Evolutionary conservation across 2,113 vertebrate species (phyloP).

Genomic region (Caretta caretta): DNA sequence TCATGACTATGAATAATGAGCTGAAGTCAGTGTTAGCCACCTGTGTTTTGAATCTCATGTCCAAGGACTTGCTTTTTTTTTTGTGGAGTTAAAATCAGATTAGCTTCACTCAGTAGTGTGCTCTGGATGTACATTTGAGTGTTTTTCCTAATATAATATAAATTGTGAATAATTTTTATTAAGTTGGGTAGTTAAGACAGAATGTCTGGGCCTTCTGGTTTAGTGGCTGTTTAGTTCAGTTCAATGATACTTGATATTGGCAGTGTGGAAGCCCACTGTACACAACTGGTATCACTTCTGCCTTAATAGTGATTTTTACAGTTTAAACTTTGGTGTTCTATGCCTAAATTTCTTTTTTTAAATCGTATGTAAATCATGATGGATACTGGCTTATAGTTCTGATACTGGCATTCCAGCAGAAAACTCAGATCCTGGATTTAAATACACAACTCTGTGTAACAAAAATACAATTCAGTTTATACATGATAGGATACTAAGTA

Average conservation of each 20-base stretch:
- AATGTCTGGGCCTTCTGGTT: not conserved
- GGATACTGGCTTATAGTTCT: not conserved
- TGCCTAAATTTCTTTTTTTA: not conserved
- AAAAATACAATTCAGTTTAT: not conserved
- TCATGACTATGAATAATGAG: not conserved
- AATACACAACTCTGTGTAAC: not conserved
- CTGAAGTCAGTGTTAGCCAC: not conserved
- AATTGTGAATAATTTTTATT: not conserved
- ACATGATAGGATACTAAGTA: not conserved
- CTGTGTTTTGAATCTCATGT: not conserved
- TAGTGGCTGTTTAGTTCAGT: not conserved
- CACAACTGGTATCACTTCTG: not conserved
- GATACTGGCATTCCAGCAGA: not conserved
- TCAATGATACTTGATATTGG: not conserved
- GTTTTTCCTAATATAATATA: not conserved
- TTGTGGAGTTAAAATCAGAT: not conserved
- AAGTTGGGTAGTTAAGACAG: not conserved
- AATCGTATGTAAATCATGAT: not conserved
- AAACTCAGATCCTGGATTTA: not conserved
- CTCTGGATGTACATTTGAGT: not conserved
- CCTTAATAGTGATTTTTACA: not conserved
- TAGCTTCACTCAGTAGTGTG: not conserved
- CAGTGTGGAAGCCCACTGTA: not conserved
- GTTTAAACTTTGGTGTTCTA: not conserved
- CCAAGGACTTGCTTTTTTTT: not conserved